Evolutionary conservation across 64 coral and sea anemone species (phyloP).

Genomic region (Trachythela sp.): DNA sequence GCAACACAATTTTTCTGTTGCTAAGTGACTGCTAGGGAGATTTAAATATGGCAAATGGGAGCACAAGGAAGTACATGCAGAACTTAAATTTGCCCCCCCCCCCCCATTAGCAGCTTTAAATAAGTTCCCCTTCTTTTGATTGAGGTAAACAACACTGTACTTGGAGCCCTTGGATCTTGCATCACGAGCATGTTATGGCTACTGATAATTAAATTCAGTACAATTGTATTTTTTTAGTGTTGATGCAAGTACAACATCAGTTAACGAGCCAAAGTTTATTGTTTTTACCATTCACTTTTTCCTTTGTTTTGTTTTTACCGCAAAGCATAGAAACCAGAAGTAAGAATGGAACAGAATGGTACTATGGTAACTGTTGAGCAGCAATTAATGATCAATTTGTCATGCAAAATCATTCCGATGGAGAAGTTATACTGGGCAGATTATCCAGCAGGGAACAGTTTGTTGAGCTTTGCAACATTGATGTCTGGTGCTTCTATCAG

Average conservation of each 20-base stretch:
- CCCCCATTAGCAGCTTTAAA: too few relatives aligned
- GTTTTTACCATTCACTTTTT: conserved; percentile 9
- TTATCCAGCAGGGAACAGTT: not conserved
- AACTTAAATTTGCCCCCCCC: too few relatives aligned
- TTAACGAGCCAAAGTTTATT: conserved; percentile 18
- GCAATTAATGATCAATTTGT: not conserved
- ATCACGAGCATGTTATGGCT: not conserved
- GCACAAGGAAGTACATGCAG: too few relatives aligned
- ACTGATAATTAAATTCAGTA: not conserved
- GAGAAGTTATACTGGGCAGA: conserved; percentile 13
- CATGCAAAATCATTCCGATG: not conserved
- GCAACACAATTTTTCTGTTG: too few relatives aligned
- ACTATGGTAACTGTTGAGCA: conserved; percentile 22
- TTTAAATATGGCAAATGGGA: too few relatives aligned
- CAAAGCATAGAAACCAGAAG: not conserved
- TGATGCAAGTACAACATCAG: not conserved
- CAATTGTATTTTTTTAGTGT: not conserved
- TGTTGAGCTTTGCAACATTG: not conserved
- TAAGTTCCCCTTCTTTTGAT: too few relatives aligned
- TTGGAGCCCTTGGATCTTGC: not conserved
- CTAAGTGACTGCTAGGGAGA: too few relatives aligned
- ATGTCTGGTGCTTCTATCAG: conserved; percentile 1
- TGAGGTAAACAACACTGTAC: not conserved
- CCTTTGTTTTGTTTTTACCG: not conserved
- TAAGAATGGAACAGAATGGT: conserved; percentile 20